A percentile compares a stretch with the other conserved stretches of the same genome.
Evolutionary conservation across 2,797 vertebrate genomes (phyloP).

Genomic region (Myotis findleyi): DNA sequence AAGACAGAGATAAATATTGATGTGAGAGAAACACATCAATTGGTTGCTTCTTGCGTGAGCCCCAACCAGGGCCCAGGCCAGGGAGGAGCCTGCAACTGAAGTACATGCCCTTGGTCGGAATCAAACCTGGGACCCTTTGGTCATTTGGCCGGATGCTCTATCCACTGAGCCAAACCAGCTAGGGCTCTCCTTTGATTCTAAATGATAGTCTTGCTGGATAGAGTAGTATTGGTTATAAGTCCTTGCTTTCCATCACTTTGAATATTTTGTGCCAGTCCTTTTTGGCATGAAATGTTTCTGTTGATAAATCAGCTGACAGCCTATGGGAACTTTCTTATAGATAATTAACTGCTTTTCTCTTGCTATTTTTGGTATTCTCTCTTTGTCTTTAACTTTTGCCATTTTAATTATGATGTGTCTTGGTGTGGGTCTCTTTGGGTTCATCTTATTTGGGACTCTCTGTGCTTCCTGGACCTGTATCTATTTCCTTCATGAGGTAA

Average conservation of each 20-base stretch:
- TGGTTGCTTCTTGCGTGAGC: too few relatives aligned
- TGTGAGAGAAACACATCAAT: too few relatives aligned
- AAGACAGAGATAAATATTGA: too few relatives aligned
- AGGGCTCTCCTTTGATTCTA: not conserved
- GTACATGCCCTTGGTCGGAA: too few relatives aligned
- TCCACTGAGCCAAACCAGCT: too few relatives aligned
- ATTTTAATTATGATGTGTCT: not conserved
- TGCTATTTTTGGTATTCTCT: not conserved
- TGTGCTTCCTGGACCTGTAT: not conserved
- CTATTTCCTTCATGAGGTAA: not conserved
- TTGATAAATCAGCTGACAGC: not conserved
- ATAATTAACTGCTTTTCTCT: not conserved
- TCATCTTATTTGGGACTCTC: not conserved
- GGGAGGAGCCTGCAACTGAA: too few relatives aligned
- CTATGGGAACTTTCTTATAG: not conserved
- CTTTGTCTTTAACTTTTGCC: not conserved
- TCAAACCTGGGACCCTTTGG: too few relatives aligned
- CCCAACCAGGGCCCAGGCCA: too few relatives aligned
- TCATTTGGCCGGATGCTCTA: too few relatives aligned
- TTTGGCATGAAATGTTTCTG: not conserved
- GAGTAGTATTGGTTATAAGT: not conserved
- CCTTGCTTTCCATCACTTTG: not conserved
- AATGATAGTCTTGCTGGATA: not conserved
- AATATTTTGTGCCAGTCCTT: not conserved
- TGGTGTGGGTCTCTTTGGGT: not conserved